Evolutionary conservation across 2,888 invertebrate genomes (phyloP).

Genomic region (Thecophora atra): DNA sequence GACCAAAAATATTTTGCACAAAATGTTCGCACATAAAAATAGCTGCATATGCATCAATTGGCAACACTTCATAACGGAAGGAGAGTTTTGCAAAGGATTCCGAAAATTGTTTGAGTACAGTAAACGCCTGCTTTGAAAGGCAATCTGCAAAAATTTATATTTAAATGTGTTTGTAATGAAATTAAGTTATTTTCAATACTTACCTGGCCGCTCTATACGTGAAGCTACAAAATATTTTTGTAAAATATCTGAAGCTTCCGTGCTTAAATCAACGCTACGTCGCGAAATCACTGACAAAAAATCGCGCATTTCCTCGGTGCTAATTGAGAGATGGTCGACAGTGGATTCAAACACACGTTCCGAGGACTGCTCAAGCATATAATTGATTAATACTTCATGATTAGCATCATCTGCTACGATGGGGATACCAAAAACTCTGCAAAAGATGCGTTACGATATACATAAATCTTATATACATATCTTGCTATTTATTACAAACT

Average conservation of each 20-base stretch:
- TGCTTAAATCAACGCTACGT: slow-evolving; percentile 49
- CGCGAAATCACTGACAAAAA: slow-evolving; percentile 54
- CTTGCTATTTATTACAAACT: slow-evolving; percentile 51
- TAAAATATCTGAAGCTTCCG: slow-evolving; percentile 62
- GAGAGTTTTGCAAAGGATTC: slow-evolving; percentile 64
- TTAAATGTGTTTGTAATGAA: too few relatives aligned
- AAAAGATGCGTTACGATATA: slow-evolving; percentile 1
- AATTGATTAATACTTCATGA: slow-evolving; percentile 54
- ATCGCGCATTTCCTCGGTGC: slow-evolving; percentile 55
- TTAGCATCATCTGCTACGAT: slow-evolving; percentile 55
- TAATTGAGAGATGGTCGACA: slow-evolving; percentile 55
- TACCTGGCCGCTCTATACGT: slow-evolving; percentile 63
- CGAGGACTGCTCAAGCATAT: slow-evolving; percentile 53
- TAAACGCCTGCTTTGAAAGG: slow-evolving; percentile 58
- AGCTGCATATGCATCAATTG: slow-evolving; percentile 58
- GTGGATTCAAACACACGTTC: slow-evolving; percentile 42
- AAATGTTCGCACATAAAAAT: slow-evolving; percentile 61
- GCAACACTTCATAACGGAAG: slow-evolving; percentile 56
- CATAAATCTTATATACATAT: slow-evolving; percentile 12
- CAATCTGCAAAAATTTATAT: slow-evolving; percentile 52
- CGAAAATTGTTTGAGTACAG: slow-evolving; percentile 58
- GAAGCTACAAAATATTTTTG: slow-evolving; percentile 67
- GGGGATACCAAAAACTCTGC: slow-evolving; percentile 64
- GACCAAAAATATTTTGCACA: slow-evolving; percentile 55
- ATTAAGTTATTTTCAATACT: slow-evolving; percentile 32